Evolutionary conservation across 1,140 invertebrate species (phyloP), one percentile per base, ranked within the genome.

Genomic region (Helicoverpa zea): DNA sequence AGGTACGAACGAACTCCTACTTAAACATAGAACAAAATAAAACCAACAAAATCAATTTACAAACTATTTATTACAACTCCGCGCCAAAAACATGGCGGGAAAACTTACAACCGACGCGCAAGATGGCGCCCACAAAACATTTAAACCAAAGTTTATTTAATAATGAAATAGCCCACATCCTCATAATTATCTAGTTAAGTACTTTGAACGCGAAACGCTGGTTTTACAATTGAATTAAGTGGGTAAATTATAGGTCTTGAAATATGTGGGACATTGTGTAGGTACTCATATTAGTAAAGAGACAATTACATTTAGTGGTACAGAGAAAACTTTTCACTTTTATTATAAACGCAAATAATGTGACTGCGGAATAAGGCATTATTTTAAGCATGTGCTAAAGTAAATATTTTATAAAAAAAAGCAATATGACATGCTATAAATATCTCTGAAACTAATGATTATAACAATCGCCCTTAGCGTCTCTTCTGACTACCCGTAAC

Each of bases 61-160:
- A 73, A 73, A 35, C 29, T 73, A 58, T 73, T 73, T 73, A 73
- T 18, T 73, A 73, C 70, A 73, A 73, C 29, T 43, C 52, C 70
- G 47, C 70, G 68, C 49, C 68, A 52, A 72, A 72, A 52, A 72
- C 23, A n/a, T 30, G 68, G 49, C 68, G 54, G n/a, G 70, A 73
- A 73, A 73, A 58, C 14, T 2, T 73, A 5, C 52, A 49, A 72
- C 9, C n/a, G 35, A 52, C 43, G 3, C 11, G 43, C 68, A 54
- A 72, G 10, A 54, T 72, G 68, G 47, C 68, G 47, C 14, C 68
- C 2, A 54, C 68, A 72, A 52, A 54, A 70, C 29, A 70, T 23
- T 54, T 72, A 72, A 72, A 72, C 68, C 47, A 72, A 72, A 72
- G 68, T 72, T 72, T 72, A 64, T 35, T 64, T 30, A 29, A 54